Conservation (phyloP, 1,140 invertebrate species). For the Agrypnia vestita region DNA sequence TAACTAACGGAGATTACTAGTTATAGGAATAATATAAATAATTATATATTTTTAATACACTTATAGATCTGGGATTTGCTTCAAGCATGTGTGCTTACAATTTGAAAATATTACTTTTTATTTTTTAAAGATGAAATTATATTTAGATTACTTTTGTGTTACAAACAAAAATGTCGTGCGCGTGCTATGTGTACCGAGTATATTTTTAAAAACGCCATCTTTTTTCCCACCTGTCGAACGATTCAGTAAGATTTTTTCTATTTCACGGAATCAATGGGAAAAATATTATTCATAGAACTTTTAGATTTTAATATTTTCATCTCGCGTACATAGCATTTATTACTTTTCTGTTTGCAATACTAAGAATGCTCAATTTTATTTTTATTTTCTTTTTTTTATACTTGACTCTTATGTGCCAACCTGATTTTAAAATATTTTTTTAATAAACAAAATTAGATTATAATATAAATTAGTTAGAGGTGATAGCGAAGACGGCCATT, state of each 20-base stretch:
- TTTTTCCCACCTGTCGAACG: no score
- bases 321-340: no score
- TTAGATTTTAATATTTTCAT: no score
- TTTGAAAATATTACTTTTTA: neutral
- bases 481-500: conserved; percentile 4
- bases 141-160: neutral
- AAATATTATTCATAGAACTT: no score
- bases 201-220: no score
- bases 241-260: no score
- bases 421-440: conserved; percentile 1
- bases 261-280: no score
- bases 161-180: neutral
- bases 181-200: neutral
- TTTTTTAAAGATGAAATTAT: neutral
- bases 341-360: no score
- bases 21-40: neutral
- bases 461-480: neutral
- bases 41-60: conserved; percentile 13
- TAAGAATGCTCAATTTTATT: no score
- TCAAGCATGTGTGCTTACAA: neutral
- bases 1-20: conserved; percentile 22
- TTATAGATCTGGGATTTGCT: conserved; percentile 27
- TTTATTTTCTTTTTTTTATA: no score
- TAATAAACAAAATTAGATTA: neutral
- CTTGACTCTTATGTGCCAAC: neutral